Base-by-base conservation (phyloP, 1,140 invertebrate species). In the Drosophila sp. region DNA sequence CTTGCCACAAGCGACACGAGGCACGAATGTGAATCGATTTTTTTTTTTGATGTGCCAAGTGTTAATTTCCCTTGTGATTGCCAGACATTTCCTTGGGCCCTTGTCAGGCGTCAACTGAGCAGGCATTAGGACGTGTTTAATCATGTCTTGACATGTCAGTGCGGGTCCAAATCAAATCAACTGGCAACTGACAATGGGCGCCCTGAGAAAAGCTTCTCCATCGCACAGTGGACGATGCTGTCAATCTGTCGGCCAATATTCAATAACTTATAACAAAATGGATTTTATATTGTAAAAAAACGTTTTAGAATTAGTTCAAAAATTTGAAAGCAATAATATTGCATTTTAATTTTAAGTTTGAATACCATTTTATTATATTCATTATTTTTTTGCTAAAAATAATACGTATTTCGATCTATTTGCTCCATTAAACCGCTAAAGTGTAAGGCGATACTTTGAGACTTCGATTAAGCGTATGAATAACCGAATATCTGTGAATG, bases 51-150 rank as follows among this genome's bases (percentile, higher is more conserved):
- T 51, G 27, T 29, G 4, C 32, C 50, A 53, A 53, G 51, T 34
- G 64, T 79, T 83, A 83, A 82, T 82, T 82, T 82, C 80, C 80
- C 80, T 43, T 41, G 80, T 65, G 72, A 76, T 51, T 76, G 75
- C 16, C 6, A 13, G 16, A 27, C 38, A 54, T 59, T 72, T 72
- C 64, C 70, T 72, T 53, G 29, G 62, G 40, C 29, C 46, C 45
- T 48, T 32, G 57, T 41, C 64, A 70, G 75, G 36, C 46, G 41
- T 14, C 48, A 70, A 57, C 43, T 66, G 40, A 58, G 50, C 21
- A 74, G 59, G 63, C 62, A 81, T 73, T 80, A 81, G 54, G 73
- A 76, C 73, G 43, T 43, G 72, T 70, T 80, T 77, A 81, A 78
- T 73, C 75, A 72, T 73, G 65, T 57, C 43, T 65, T 54, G 69